Evolutionary conservation across 2,113 vertebrate species (phyloP), one percentile per base, ranked within the genome.

Genomic region (Dipodomys ordii): DNA sequence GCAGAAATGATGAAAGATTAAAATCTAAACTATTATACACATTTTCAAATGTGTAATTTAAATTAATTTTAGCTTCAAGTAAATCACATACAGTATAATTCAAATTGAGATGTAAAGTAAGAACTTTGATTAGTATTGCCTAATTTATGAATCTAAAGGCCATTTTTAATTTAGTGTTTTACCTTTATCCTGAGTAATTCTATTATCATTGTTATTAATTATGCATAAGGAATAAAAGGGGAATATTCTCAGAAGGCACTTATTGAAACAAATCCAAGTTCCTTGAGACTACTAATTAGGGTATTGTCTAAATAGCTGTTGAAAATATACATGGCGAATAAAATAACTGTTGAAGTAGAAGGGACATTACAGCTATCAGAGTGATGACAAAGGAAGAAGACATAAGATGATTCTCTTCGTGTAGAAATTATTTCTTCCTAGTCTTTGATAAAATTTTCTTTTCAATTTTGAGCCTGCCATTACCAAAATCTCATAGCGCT

Each of bases 81-180:
- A 69, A 88, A 71, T 60, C 16, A 3, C 4, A 83, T 22, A 76
- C 74, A 77, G 10, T 71, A 49, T 35, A 62, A 80, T 85, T 18
- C 25, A 83, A 89, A 86, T 80, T 93, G 32, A 77, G 87, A 76
- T 77, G 60, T 64, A 73, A 86, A 92, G 65, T 82, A 85, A 15
- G n/a, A 78, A 78, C 7, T 53, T 92, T 91, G 81, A 80, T 71
- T 93, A 79, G 22, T 44, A 60, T 79, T 95, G 15, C 28, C 30
- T 92, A 84, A 87, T 91, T 86, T 80, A 93, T 65, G 12, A 62
- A 27, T 12, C 53, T 83, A 74, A 88, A 82, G 16, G 12, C 18
- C 49, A 83, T 88, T 94, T 83, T 87, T 74, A 92, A 80, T 80
- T 88, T 71, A 88, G n/a, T n/a, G 77, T 65, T 95, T 95, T 65